Conservation (phyloP, 2,888 invertebrate genomes). For the Buathra laborator region DNA sequence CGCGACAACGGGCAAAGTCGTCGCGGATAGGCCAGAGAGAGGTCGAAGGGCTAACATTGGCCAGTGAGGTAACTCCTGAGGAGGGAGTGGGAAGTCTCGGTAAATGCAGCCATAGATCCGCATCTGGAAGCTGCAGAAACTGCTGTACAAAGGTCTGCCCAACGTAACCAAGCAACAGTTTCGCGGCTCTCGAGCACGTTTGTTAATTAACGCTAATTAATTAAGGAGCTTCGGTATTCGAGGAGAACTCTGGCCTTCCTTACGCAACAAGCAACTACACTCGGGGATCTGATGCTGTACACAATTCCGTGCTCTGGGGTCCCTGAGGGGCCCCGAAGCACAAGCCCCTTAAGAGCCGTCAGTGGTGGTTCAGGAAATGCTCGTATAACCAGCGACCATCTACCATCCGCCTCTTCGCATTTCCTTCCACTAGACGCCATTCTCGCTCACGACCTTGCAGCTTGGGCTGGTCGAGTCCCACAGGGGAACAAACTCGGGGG, state of each 20-base stretch:
- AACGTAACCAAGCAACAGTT: constrained; percentile 61
- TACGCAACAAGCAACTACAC: constrained; percentile 61
- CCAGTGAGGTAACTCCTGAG: constrained; percentile 33
- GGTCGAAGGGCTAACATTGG: constrained; percentile 16
- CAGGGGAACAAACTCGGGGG: constrained; percentile 2
- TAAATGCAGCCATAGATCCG: constrained; percentile 12
- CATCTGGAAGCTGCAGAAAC: constrained; percentile 24
- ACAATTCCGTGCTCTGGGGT: constrained; percentile 13
- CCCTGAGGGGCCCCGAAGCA: constrained; percentile 36
- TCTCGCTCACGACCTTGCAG: constrained; percentile 25
- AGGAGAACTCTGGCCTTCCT: constrained; percentile 66
- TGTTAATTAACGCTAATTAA: constrained; percentile 84
- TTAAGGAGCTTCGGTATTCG: constrained; percentile 78
- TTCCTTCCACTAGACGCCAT: constrained; percentile 43
- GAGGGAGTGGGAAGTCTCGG: not conserved
- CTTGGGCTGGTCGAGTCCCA: constrained; percentile 4
- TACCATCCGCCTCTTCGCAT: constrained; percentile 38
- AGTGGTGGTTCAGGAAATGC: constrained; percentile 57
- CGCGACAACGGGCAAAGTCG: constrained; percentile 18
- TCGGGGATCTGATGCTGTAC: not conserved
- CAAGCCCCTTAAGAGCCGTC: constrained; percentile 59
- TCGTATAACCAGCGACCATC: constrained; percentile 49
- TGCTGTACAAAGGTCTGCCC: constrained; percentile 30
- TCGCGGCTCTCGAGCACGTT: constrained; percentile 77
- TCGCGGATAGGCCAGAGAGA: not conserved